phyloP scores from a whole-genome alignment of 2,797 vertebrate genomes.

The Tokudaia muenninki region DNA sequence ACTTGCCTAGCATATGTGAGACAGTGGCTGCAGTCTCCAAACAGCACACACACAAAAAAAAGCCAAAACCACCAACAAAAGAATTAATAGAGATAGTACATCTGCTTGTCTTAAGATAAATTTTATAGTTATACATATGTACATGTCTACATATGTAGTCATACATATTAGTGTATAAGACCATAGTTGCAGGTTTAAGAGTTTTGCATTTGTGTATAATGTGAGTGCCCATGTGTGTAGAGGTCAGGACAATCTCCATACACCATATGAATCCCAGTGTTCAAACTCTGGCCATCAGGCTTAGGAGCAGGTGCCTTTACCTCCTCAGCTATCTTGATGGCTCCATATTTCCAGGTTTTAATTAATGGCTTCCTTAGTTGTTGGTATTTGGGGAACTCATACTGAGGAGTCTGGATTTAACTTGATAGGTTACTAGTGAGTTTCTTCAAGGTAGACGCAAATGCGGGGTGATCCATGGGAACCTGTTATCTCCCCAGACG shows the following conservation, averaged over 20 bases:
- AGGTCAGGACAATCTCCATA: background rate
- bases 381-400: background rate
- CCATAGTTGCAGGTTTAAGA: background rate
- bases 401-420: constrained; percentile 15
- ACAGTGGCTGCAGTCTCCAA: background rate
- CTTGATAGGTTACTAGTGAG: background rate
- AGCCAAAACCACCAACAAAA: background rate
- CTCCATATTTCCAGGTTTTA: constrained; percentile 3
- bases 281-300: background rate
- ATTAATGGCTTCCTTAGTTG: constrained; percentile 30
- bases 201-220: background rate
- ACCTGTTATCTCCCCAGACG: background rate
- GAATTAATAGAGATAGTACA: background rate
- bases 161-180: background rate
- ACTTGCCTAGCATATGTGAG: background rate
- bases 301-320: background rate
- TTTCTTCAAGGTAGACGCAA: constrained; percentile 20
- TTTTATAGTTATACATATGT: background rate
- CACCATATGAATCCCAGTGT: background rate
- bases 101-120: background rate
- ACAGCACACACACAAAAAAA: background rate
- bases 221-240: background rate
- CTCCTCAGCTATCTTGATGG: background rate
- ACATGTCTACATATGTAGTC: background rate
- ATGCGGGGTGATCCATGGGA: background rate